Evolutionary conservation across 2,888 invertebrate genomes (phyloP), one percentile per base, ranked within the genome.

Genomic region (Amiota mariae): DNA sequence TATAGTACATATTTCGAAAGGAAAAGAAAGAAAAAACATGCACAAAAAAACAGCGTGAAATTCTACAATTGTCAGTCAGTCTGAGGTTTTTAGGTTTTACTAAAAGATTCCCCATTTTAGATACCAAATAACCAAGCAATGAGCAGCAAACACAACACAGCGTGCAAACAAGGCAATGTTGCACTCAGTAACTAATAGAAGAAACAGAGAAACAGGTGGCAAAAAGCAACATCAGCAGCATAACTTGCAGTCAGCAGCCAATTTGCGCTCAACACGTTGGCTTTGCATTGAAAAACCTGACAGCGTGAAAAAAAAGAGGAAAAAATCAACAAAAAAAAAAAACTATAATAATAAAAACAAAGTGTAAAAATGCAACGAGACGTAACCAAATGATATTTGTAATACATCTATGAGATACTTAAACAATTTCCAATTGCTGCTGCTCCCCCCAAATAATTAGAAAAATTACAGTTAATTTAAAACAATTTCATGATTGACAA

Each of bases 401-500:
- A 36, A 6, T 36, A 24, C 24, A 24, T 24, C 1, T 1, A 3
- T 2, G 2, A 36, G 6, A 36, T 36, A 6, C 36, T 36, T 6
- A 6, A 36, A 3, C 3, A 24, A 24, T 24, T 24, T 2, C 24
- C 24, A 24, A 24, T 24, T n/a, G 24, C 3, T 36, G 36, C 36
- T 36, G 36, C 6, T 36, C 36, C 36, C 36, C 36, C 6, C 8
- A 6, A 2, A 36, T 36, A 51, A 48, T 67, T 24, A 12, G 49
- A n/a, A 67, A 20, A 4, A 3, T 13, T 67, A 18, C n/a, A 24
- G 24, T 70, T 56, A 67, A 54, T 68, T 68, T 11, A 46, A 63
- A 36, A 46, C 12, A 9, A 24, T 70, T 70, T 13, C 59, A 46
- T 70, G 59, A 87, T 88, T 89, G 88, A 88, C 87, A 85, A 87